Conservation (phyloP, 1,140 invertebrate genomes). For the Procambarus virginalis region DNA sequence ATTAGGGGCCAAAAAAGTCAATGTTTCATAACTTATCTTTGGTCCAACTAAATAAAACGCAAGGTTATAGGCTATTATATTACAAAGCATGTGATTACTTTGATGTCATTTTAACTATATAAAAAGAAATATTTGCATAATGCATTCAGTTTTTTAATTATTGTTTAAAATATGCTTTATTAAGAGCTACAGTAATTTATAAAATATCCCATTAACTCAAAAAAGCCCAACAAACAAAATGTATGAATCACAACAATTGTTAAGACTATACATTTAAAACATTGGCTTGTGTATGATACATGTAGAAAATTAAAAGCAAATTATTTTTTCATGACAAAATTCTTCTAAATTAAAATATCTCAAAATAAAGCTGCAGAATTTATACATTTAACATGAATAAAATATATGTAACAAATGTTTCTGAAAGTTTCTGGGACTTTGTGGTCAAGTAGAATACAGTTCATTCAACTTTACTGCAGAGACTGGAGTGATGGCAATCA, state of each 20-base stretch:
- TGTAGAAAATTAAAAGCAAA: neutral
- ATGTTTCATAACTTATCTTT: slow-evolving; percentile 7
- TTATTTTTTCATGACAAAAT: neutral
- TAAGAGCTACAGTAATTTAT: neutral
- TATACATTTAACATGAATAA: neutral
- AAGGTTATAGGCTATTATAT: neutral
- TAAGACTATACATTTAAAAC: neutral
- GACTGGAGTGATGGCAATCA: neutral
- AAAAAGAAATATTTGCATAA: neutral
- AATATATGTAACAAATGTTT: neutral
- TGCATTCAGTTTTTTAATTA: neutral
- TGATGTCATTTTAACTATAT: neutral
- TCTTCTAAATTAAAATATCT: neutral
- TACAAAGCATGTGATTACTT: neutral
- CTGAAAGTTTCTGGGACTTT: neutral
- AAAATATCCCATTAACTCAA: neutral
- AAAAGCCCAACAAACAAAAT: neutral
- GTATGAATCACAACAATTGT: neutral
- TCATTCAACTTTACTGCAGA: neutral
- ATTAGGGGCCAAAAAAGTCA: neutral
- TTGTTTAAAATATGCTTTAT: neutral
- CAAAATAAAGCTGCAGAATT: neutral
- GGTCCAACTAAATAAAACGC: neutral
- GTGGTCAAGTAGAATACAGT: neutral
- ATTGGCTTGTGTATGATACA: neutral